phyloP scores from a whole-genome alignment of 2,797 vertebrate genomes.

The Cossypha heuglini region DNA sequence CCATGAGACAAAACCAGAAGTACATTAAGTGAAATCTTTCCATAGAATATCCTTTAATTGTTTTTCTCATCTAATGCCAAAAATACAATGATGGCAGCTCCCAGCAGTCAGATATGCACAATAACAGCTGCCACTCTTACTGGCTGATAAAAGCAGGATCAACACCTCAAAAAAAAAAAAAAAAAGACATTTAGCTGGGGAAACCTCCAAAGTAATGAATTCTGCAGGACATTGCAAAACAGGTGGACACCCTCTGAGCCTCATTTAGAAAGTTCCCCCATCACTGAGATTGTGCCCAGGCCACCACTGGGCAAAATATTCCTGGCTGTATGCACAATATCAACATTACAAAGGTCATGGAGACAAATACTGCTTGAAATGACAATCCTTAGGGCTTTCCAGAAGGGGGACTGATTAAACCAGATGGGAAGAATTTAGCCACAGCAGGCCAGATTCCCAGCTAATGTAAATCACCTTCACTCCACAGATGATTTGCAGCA shows the following conservation, averaged over 20 bases:
- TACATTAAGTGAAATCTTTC: background rate
- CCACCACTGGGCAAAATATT: background rate
- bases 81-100: background rate
- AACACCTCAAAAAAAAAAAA: background rate
- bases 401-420: slow-evolving; percentile 26
- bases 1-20: background rate
- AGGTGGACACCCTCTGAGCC: background rate
- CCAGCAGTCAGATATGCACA: background rate
- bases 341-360: background rate
- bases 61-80: background rate
- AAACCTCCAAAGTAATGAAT: background rate
- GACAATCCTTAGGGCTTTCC: background rate
- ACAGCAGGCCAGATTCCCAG: slow-evolving; percentile 7
- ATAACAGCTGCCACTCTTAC: background rate
- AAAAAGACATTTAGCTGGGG: background rate
- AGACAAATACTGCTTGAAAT: background rate
- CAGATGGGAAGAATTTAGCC: slow-evolving; percentile 32
- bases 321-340: background rate
- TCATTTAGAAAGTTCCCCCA: background rate
- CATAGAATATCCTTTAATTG: background rate
- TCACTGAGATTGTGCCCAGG: background rate
- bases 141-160: background rate
- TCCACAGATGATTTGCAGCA: slow-evolving; percentile 15
- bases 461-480: slow-evolving; percentile 15
- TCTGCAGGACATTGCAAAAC: background rate